phyloP scores from a whole-genome alignment of 2,113 vertebrate species.

The Sprattus sprattus region DNA sequence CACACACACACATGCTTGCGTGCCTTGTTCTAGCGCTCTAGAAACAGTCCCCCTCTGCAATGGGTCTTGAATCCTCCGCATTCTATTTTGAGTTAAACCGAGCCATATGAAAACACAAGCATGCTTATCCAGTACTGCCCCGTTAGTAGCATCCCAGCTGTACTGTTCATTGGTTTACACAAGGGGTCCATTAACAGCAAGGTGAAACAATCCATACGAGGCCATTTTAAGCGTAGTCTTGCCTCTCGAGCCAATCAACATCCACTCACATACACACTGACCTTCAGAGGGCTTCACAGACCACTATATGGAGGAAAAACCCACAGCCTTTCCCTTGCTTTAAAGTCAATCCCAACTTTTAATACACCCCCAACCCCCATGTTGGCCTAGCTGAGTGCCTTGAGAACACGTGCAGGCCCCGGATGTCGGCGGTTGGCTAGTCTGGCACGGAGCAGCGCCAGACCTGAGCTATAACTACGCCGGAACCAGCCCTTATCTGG shows the following conservation, averaged over 20 bases:
- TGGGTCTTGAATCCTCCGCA: not conserved
- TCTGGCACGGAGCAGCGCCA: not conserved
- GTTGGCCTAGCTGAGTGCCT: slow-evolving; percentile 9
- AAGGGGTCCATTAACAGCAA: not conserved
- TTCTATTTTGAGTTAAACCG: not conserved
- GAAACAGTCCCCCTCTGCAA: slow-evolving; percentile 17
- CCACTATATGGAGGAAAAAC: slow-evolving; percentile 3
- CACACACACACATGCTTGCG: slow-evolving; percentile 53
- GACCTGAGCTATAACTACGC: not conserved
- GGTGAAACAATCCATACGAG: not conserved
- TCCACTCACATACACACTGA: not conserved
- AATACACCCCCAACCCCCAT: not conserved
- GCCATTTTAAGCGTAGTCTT: slow-evolving; percentile 52
- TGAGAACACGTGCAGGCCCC: not conserved
- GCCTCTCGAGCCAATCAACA: not conserved
- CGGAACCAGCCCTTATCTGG: not conserved
- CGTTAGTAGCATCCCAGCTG: not conserved
- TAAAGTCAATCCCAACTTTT: not conserved
- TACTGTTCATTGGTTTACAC: not conserved
- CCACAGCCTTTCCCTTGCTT: not conserved
- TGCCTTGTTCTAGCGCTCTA: slow-evolving; percentile 69
- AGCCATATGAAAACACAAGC: not conserved
- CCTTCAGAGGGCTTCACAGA: not conserved
- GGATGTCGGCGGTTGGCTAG: not conserved
- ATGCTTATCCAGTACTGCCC: not conserved